A percentile compares a stretch with the other conserved stretches of the same genome.
phyloP scores from a whole-genome alignment of 2,113 vertebrate species.

The Stercorarius parasiticus region DNA sequence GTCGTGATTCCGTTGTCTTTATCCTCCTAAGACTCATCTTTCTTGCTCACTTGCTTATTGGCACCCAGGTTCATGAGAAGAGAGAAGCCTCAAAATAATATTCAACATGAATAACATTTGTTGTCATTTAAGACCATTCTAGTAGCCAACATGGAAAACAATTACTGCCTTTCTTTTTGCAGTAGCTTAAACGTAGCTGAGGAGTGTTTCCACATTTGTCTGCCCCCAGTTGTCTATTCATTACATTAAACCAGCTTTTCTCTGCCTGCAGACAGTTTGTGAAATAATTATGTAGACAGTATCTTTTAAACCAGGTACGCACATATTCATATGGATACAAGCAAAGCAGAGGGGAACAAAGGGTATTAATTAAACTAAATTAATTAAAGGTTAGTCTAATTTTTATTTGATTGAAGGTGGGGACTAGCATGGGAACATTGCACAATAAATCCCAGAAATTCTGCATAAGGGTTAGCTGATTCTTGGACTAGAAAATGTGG shows the following conservation, averaged over 20 bases:
- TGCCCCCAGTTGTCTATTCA: background rate
- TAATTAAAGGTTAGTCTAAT: background rate
- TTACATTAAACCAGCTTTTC: background rate
- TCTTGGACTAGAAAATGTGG: background rate
- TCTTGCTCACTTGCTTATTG: background rate
- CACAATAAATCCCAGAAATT: background rate
- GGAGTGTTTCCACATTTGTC: background rate
- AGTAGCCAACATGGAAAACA: background rate
- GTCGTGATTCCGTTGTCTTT: background rate
- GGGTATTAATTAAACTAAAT: background rate
- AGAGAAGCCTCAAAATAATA: background rate
- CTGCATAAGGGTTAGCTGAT: background rate
- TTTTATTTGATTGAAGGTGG: background rate
- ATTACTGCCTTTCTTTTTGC: background rate
- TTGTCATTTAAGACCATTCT: background rate
- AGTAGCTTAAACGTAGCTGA: background rate
- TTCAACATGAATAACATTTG: background rate
- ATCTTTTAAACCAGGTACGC: background rate
- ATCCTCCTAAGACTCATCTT: background rate
- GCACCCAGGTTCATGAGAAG: background rate
- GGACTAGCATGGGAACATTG: background rate
- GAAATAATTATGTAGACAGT: background rate
- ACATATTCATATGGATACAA: background rate
- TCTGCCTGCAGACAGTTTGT: background rate
- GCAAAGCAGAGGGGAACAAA: background rate